Percentiles rank a stretch among this genome's conserved stretches.
phyloP scores from a whole-genome alignment of 37 sponge, comb jelly and placozoan species.

The Ianthella basta region DNA sequence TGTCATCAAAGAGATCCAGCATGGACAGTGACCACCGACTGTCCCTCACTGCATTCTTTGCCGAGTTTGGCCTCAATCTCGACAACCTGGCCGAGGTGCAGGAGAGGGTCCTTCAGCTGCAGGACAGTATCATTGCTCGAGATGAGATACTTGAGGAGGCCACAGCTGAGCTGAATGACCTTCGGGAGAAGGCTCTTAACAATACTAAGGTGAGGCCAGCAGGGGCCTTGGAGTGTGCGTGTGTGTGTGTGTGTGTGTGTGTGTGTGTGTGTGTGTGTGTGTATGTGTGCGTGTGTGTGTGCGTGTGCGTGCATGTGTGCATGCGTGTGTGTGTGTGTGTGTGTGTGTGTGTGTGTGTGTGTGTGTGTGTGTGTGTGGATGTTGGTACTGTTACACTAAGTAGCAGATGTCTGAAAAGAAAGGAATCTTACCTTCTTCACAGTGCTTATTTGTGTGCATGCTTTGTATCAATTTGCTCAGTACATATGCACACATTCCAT shows the following conservation, averaged over 20 bases:
- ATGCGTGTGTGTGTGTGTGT: background rate
- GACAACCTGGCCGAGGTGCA: slow-evolving; percentile 25
- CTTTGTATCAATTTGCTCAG: too few relatives aligned
- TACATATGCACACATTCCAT: too few relatives aligned
- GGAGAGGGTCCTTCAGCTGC: slow-evolving; percentile 15
- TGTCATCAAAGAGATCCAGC: background rate
- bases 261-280: background rate
- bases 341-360: background rate
- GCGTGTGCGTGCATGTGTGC: background rate
- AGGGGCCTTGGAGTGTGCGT: background rate
- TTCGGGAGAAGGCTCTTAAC: slow-evolving; percentile 11
- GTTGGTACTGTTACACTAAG: background rate
- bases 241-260: background rate
- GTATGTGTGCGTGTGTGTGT: background rate
- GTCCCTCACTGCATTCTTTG: slow-evolving; percentile 2
- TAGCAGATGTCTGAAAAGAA: too few relatives aligned
- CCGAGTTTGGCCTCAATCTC: slow-evolving; percentile 9
- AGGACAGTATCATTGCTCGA: slow-evolving; percentile 26
- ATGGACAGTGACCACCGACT: background rate
- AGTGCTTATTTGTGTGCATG: too few relatives aligned
- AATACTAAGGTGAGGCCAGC: background rate
- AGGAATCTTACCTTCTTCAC: too few relatives aligned
- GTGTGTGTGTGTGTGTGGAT: background rate
- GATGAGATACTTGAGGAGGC: slow-evolving; percentile 32
- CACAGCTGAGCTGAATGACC: slow-evolving; percentile 11